phyloP scores from a whole-genome alignment of 1,140 invertebrate genomes.

The Pinna nobilis region DNA sequence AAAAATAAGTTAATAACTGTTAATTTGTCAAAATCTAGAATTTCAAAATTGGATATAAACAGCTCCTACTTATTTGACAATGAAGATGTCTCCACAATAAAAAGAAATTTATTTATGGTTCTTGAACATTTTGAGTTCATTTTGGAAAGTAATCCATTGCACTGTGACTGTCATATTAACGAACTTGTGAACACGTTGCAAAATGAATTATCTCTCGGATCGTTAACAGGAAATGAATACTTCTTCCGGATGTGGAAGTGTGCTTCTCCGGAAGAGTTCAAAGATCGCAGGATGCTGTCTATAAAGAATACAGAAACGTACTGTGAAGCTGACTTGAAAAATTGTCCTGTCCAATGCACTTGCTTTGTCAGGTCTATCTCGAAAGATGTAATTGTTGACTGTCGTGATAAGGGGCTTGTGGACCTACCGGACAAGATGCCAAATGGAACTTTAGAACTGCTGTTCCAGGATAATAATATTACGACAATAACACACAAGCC shows the following conservation, averaged over 20 bases:
- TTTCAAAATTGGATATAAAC: conserved; percentile 33
- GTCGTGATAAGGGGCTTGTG: conserved; percentile 28
- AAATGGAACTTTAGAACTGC: conserved; percentile 43
- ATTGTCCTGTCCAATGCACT: conserved; percentile 47
- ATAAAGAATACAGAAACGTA: conserved; percentile 51
- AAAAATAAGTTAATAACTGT: conserved; percentile 27
- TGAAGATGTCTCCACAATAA: conserved; percentile 4
- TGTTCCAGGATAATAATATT: conserved; percentile 58
- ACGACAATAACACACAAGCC: conserved; percentile 18
- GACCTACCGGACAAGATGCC: conserved; percentile 46
- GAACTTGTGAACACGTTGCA: conserved; percentile 39
- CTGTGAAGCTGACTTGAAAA: conserved; percentile 28
- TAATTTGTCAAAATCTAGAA: conserved; percentile 39
- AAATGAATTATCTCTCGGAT: background rate
- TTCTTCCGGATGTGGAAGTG: conserved; percentile 54
- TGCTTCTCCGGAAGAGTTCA: conserved; percentile 43
- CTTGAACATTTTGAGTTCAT: conserved; percentile 50
- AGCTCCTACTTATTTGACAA: background rate
- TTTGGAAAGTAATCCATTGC: conserved; percentile 41
- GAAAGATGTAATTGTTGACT: conserved; percentile 55
- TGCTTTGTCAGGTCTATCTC: conserved; percentile 48
- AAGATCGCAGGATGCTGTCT: conserved; percentile 23
- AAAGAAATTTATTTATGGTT: conserved; percentile 27
- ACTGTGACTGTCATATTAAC: conserved; percentile 57
- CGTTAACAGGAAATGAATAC: conserved; percentile 42